Conservation (phyloP, 2,797 vertebrate genomes). For the Microcaecilia unicolor region DNA sequence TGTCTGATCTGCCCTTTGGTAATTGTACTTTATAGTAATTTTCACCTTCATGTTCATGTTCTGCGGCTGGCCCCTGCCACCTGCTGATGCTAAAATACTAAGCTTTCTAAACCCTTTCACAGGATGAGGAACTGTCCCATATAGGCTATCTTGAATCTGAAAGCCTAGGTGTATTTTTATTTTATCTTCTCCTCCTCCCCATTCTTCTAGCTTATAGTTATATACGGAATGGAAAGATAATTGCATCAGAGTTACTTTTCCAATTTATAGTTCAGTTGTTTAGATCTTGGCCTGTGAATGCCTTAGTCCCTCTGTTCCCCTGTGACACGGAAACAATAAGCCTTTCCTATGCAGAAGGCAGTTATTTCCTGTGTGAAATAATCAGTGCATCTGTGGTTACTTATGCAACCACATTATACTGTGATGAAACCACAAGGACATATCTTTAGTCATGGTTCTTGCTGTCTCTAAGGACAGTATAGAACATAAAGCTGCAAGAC, state of each 20-base stretch:
- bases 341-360: neutral
- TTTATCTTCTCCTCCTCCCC: neutral
- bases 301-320: slow-evolving; percentile 8
- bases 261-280: neutral
- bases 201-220: neutral
- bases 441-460: too few species aligned
- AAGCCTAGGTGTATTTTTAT: neutral
- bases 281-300: slow-evolving; percentile 1
- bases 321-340: neutral
- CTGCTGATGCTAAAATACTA: rapidly evolving
- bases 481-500: too few species aligned
- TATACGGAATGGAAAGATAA: slow-evolving; percentile 10
- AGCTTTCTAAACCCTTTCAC: too few species aligned
- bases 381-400: neutral
- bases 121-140: rapidly evolving
- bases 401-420: too few species aligned
- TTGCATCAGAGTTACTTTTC: slow-evolving; percentile 7
- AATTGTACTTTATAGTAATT: too few species aligned
- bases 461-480: too few species aligned
- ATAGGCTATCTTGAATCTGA: neutral
- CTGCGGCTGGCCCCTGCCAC: neutral
- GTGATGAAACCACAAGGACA: too few species aligned
- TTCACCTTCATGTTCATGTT: neutral
- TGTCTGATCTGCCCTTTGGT: neutral
- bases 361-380: neutral